phyloP scores from a whole-genome alignment of 1,140 invertebrate genomes.

The Drosophila bocqueti region DNA sequence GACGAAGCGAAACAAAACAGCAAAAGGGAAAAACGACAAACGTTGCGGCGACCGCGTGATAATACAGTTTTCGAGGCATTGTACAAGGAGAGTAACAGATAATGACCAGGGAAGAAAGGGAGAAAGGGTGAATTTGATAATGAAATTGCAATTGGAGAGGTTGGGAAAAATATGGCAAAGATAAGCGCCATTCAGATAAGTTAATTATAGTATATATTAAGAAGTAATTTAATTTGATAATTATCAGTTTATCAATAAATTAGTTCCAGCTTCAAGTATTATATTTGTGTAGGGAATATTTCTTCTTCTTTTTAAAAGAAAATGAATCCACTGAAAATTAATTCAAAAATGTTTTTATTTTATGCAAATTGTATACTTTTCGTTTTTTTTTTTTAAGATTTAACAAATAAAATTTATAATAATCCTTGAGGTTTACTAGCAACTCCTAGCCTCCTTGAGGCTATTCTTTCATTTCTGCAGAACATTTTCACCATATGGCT shows the following conservation, averaged over 20 bases:
- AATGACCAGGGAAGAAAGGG: background rate
- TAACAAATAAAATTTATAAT: too few relatives aligned
- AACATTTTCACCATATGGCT: background rate
- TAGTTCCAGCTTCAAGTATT: constrained; percentile 4
- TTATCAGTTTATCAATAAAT: constrained; percentile 7
- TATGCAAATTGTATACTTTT: too few relatives aligned
- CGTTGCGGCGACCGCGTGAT: constrained; percentile 47
- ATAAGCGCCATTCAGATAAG: constrained; percentile 7
- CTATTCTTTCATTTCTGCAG: background rate
- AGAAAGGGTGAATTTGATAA: constrained; percentile 12
- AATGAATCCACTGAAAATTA: too few relatives aligned
- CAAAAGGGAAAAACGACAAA: constrained; percentile 34
- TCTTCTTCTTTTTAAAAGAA: too few relatives aligned
- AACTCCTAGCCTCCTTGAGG: background rate
- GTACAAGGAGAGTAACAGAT: background rate
- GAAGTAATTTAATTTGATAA: constrained; percentile 13
- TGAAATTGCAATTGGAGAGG: background rate
- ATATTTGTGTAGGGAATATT: background rate
- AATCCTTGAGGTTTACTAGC: too few relatives aligned
- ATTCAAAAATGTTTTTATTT: too few relatives aligned
- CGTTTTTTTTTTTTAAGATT: too few relatives aligned
- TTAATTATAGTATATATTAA: constrained; percentile 17
- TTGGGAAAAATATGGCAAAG: background rate
- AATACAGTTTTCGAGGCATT: constrained; percentile 61
- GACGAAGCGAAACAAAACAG: constrained; percentile 39